Percentiles rank a stretch among this genome's conserved stretches.
phyloP scores from a whole-genome alignment of 2,113 vertebrate species.

The Myodes glareolus region DNA sequence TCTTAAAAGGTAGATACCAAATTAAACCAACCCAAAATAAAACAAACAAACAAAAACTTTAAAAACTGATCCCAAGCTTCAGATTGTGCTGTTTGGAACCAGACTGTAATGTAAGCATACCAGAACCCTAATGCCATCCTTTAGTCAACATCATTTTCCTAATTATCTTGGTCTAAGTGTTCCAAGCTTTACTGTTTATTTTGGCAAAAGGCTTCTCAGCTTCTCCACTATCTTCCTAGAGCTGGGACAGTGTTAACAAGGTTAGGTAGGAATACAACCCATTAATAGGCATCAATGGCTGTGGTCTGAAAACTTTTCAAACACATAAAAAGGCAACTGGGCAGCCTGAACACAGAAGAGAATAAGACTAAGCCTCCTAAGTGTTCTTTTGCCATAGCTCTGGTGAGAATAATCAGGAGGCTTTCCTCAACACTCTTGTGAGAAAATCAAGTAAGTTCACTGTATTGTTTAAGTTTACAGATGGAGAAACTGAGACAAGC shows the following conservation, averaged over 20 bases:
- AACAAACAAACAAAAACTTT: background rate
- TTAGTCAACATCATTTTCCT: constrained; percentile 58
- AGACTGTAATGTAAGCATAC: background rate
- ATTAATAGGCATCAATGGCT: background rate
- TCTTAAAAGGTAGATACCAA: background rate
- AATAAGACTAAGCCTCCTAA: background rate
- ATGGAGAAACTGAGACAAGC: constrained; percentile 65
- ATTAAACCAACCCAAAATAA: background rate
- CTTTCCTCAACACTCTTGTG: background rate
- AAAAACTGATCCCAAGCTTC: background rate
- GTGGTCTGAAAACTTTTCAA: background rate
- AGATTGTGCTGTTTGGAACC: background rate
- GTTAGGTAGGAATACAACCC: constrained; percentile 35
- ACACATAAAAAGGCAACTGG: background rate
- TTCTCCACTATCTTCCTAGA: background rate
- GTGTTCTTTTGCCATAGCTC: background rate
- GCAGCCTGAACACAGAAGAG: too few relatives aligned
- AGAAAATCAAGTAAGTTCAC: background rate
- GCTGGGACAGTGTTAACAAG: constrained; percentile 22
- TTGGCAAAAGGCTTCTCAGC: constrained; percentile 41
- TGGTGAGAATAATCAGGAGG: background rate
- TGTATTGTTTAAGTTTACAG: constrained; percentile 55
- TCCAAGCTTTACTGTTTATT: constrained; percentile 51
- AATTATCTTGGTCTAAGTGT: constrained; percentile 57
- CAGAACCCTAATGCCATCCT: constrained; percentile 23